Base-by-base conservation (phyloP, 2,113 vertebrate species). In the Diadophis punctatus region DNA sequence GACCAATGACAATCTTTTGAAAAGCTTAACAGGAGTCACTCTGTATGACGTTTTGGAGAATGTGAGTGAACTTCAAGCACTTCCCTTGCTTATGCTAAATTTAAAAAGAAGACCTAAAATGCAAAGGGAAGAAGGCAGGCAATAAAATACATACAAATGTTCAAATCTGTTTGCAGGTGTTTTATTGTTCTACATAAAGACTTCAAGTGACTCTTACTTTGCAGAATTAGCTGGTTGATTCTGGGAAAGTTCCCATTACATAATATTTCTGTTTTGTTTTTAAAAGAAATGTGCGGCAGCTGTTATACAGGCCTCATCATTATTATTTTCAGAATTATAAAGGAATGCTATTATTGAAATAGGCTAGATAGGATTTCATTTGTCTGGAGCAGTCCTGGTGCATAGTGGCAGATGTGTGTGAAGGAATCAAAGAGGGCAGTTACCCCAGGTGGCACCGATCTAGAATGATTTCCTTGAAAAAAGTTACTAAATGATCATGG, bases 361-460 rank as follows among this genome's bases (percentile, higher is more conserved):
- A 91, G 52, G 68, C 46, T 63, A 52, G 6, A 53, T 58, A 3
- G 14, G 8, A 16, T 84, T 92, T 39, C 48, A 3, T 43, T 4
- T 68, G 51, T 88, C 87, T 93, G 90, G 86, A 87, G 85, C 87
- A 93, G 91, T 56, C 93, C 87, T 25, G 6, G 56, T 8, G 89
- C 80, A 89, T 89, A 0, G 0, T 3, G 91, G n/a, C 93, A 60
- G 91, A 89, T 2, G 53, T 49, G 30, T 0, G 0, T 12, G 25
- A 91, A 58, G 84, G 0, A 16, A 34, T 0, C 84, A 74, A 85
- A 58, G 88, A 48, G 2, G 60, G 60, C 0, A 63, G 63, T 80
- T 46, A 88, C 20, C 86, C 53, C 80, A 74, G 0, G 4, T 0
- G 0, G 91, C 86, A 84, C 92, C 89, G 10, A 87, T 2, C 23